Base-by-base conservation (phyloP, 2,888 invertebrate species). In the Aleiodes leptofemur region DNA sequence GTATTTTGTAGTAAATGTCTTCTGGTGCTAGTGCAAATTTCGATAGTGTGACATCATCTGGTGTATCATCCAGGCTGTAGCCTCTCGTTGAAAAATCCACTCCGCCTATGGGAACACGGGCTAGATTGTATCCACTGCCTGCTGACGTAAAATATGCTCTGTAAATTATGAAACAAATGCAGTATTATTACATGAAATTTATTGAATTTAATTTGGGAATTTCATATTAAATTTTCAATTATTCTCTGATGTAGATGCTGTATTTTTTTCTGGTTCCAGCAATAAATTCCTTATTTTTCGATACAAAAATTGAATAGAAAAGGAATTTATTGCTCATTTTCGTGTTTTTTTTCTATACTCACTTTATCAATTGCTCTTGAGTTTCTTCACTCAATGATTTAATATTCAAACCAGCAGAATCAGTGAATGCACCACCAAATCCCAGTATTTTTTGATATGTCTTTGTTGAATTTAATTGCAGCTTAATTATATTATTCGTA, bases 371-470 rank as follows among this genome's bases (percentile, higher is more conserved):
- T 56, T 90, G 85, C 2, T 91, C 85, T 84, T 92, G 92, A 1
- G 92, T 84, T 1, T 81, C 85, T 50, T 89, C 85, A 0, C 93
- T 92, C 11, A 96, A 89, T n/a, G 90, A 91, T 7, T 90, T 89
- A 83, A 96, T 93, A 86, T 96, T 96, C 16, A 96, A 93, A 0
- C 94, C 94, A 3, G 92, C 90, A 2, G 90, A 72, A 73, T 94
- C 94, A 0, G 97, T 97, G 77, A 97, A 95, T 0, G 97, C 95
- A 0, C 96, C 97, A 0, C 97, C 97, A 86, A 96, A 97, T 0
- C 97, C 97, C 77, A 93, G 87, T 29, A 97, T 94, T 23, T 85
- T 90, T 88, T 97, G 97, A 82, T 90, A 93, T n/a, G 79, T 83
- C 16, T 86, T 81, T 66, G 89, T 79, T 5, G 90, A 79, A 57